Percentiles rank a stretch among this genome's conserved stretches.
Conservation (phyloP, 2,888 invertebrate genomes). For the Rhimphoctona megacephalus region DNA sequence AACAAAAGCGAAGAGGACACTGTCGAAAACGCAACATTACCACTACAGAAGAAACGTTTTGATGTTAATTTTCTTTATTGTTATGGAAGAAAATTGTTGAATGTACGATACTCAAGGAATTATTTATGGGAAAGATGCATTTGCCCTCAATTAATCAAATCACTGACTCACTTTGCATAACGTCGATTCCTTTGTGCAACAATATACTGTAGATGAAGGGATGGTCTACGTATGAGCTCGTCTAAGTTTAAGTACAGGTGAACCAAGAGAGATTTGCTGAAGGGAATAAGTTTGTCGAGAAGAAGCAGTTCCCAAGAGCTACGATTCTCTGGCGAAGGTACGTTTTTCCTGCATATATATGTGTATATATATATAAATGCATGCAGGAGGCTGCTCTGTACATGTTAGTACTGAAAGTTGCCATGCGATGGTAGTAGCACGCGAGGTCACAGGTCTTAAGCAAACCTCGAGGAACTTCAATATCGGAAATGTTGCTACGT, state of each 20-base stretch:
- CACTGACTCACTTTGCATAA: neutral
- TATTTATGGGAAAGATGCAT: neutral
- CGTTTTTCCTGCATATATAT: neutral
- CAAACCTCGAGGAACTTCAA: slow-evolving; percentile 46
- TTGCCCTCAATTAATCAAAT: neutral
- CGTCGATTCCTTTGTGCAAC: neutral
- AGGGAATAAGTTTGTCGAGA: slow-evolving; percentile 38
- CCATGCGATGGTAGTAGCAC: slow-evolving; percentile 61
- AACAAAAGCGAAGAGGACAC: neutral
- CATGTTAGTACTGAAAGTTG: slow-evolving; percentile 52
- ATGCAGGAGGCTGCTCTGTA: slow-evolving; percentile 2
- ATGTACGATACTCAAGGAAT: neutral
- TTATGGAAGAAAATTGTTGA: neutral
- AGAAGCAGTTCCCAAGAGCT: slow-evolving; percentile 27
- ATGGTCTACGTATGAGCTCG: neutral
- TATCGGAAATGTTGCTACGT: slow-evolving; percentile 61
- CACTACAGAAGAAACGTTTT: neutral
- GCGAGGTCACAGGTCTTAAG: slow-evolving; percentile 49
- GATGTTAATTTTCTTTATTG: neutral
- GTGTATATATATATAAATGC: neutral
- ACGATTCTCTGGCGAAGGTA: slow-evolving; percentile 27
- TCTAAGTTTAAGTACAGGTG: neutral
- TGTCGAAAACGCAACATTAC: neutral
- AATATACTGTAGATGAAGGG: neutral
- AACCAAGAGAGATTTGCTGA: slow-evolving; percentile 35